Percentiles rank a stretch among this genome's conserved stretches.
These are phyloP conservation scores for Elmis aenea DNA, from an alignment of 2,888 invertebrate species.

Conservation along the genomic window DNA sequence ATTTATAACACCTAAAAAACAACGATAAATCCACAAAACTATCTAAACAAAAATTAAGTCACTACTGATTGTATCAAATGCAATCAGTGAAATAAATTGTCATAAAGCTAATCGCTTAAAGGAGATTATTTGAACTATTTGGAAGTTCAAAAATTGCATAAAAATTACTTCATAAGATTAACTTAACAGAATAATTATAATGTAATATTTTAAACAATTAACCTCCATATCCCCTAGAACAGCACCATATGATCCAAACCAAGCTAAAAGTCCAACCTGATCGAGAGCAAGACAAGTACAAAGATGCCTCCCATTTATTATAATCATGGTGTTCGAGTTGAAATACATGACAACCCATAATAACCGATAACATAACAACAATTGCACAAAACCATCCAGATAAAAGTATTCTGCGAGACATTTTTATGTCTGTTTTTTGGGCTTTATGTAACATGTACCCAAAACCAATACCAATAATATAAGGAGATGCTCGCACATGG, in stretches of 20 bases:
- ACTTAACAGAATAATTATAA: too few relatives aligned
- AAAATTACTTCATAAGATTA: too few relatives aligned
- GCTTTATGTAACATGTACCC: slow-evolving; percentile 37
- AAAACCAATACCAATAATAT: slow-evolving; percentile 38
- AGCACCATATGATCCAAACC: slow-evolving; percentile 51
- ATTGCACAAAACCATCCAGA: slow-evolving; percentile 29
- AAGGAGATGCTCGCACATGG: slow-evolving; percentile 38
- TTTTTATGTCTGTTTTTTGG: slow-evolving; percentile 30
- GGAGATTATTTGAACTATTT: too few relatives aligned
- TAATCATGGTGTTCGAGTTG: slow-evolving; percentile 36
- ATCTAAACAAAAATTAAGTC: slow-evolving; percentile 3
- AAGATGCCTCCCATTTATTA: slow-evolving; percentile 36
- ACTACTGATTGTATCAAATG: too few relatives aligned
- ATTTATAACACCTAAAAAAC: slow-evolving; percentile 32
- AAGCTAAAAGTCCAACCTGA: slow-evolving; percentile 48
- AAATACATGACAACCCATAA: slow-evolving; percentile 35
- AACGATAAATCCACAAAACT: slow-evolving; percentile 4
- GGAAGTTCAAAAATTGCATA: too few relatives aligned
- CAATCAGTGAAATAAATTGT: too few relatives aligned
- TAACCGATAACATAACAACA: slow-evolving; percentile 26
- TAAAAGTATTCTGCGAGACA: slow-evolving; percentile 26
- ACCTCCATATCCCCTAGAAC: slow-evolving; percentile 50
- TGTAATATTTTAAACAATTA: too few relatives aligned
- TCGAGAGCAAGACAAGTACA: slow-evolving; percentile 45
- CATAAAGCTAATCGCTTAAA: too few relatives aligned